phyloP scores from a whole-genome alignment of 2,113 vertebrate species.

The Thamnophis sirtalis region DNA sequence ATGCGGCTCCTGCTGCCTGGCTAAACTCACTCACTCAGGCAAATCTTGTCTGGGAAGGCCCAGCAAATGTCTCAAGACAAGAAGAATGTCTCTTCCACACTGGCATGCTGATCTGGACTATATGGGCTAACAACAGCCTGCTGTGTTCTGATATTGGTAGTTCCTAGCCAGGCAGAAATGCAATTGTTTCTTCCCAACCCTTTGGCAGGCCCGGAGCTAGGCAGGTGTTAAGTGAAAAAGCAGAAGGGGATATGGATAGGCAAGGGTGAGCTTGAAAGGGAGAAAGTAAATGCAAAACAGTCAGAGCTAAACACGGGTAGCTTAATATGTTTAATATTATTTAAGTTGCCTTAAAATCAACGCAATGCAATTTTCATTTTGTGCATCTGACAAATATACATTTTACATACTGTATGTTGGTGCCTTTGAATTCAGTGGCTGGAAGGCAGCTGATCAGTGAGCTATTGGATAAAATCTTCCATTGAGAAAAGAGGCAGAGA shows the following conservation, averaged over 20 bases:
- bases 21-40: not conserved
- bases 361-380: not conserved
- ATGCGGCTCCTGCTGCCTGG: not conserved
- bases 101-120: not conserved
- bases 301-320: not conserved
- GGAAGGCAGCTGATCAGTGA: not conserved
- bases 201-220: not conserved
- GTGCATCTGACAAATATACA: not conserved
- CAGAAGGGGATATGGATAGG: not conserved
- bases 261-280: not conserved
- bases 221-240: not conserved
- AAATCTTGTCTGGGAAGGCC: accelerated
- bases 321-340: not conserved
- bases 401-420: not conserved
- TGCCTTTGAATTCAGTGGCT: not conserved
- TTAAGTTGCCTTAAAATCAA: not conserved
- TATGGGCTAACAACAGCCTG: not conserved
- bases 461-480: not conserved
- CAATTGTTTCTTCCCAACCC: not conserved
- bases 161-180: not conserved
- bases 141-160: not conserved
- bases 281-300: not conserved
- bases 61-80: not conserved
- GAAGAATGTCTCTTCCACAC: not conserved
- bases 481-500: not conserved